Percentiles rank a stretch among this genome's conserved stretches.
Conservation (phyloP, 1,140 invertebrate species). For the Caenorhabditis inopinata region DNA sequence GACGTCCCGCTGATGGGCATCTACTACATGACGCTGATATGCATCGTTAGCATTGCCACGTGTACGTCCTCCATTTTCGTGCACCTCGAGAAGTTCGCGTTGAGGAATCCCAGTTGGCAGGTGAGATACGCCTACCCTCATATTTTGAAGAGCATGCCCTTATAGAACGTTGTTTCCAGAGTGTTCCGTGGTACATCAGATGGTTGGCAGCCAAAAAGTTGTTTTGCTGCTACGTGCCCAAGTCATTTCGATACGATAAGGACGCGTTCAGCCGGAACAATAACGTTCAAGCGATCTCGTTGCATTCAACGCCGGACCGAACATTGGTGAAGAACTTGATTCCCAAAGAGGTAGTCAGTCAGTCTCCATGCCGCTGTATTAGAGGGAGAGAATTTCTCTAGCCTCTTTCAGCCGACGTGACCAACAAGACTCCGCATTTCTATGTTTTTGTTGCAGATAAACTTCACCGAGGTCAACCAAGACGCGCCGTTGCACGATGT, state of each 20-base stretch:
- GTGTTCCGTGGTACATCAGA: conserved; percentile 58
- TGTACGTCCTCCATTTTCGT: conserved; percentile 65
- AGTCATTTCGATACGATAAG: conserved; percentile 58
- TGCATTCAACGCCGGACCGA: conserved; percentile 58
- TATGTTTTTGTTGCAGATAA: conserved; percentile 55
- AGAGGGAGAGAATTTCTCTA: too few species aligned
- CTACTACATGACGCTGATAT: conserved; percentile 65
- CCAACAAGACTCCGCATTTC: too few species aligned
- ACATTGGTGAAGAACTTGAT: conserved; percentile 58
- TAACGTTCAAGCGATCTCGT: conserved; percentile 50
- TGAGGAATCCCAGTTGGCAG: conserved; percentile 57
- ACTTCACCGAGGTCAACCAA: conserved; percentile 60
- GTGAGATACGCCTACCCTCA: too few species aligned
- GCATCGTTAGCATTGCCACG: conserved; percentile 61
- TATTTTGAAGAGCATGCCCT: too few species aligned
- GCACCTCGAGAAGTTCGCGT: conserved; percentile 62
- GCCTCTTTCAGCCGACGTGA: too few species aligned
- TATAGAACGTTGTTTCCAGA: conserved; percentile 48
- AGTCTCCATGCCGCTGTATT: too few species aligned
- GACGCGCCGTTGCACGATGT: conserved; percentile 53
- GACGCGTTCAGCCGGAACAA: conserved; percentile 57
- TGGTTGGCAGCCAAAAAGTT: conserved; percentile 63
- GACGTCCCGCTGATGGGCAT: conserved; percentile 64
- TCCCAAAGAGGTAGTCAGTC: conserved; percentile 58
- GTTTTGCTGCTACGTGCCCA: conserved; percentile 63